Conservation (phyloP, 2,888 invertebrate genomes). For the Netelia virgata region DNA sequence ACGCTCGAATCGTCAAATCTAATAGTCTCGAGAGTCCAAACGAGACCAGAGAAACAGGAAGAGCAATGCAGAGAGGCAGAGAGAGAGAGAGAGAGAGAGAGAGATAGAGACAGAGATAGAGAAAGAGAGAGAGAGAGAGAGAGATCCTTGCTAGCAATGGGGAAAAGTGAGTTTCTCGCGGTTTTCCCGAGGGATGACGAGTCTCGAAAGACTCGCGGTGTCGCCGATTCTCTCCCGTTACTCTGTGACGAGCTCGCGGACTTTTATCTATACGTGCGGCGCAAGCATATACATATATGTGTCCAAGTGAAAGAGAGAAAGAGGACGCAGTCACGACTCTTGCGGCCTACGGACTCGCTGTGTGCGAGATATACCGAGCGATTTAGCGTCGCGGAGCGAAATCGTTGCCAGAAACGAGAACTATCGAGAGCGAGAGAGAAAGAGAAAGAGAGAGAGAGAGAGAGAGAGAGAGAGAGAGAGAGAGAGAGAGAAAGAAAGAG, state of each 20-base stretch:
- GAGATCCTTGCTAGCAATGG: slow-evolving; percentile 19
- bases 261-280: background rate
- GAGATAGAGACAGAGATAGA: background rate
- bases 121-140: slow-evolving; percentile 4
- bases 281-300: background rate
- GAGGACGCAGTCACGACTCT: slow-evolving; percentile 64
- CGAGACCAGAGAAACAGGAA: background rate
- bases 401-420: slow-evolving; percentile 65
- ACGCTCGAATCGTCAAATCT: slow-evolving; percentile 59
- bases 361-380: slow-evolving; percentile 49
- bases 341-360: slow-evolving; percentile 60
- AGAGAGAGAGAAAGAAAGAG: slow-evolving; percentile 29
- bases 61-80: slow-evolving; percentile 1
- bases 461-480: slow-evolving; percentile 44
- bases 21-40: slow-evolving; percentile 52
- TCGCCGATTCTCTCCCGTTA: slow-evolving; percentile 12
- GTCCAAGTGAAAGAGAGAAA: slow-evolving; percentile 8
- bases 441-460: slow-evolving; percentile 5
- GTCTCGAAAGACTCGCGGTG: slow-evolving; percentile 34
- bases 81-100: background rate
- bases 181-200: slow-evolving; percentile 24
- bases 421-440: slow-evolving; percentile 7
- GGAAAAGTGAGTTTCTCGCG: slow-evolving; percentile 42
- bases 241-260: slow-evolving; percentile 47
- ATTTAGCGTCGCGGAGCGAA: slow-evolving; percentile 60